These are phyloP conservation scores for Paguma larvata DNA, from an alignment of 2,797 vertebrate species.

Conservation along the genomic window DNA sequence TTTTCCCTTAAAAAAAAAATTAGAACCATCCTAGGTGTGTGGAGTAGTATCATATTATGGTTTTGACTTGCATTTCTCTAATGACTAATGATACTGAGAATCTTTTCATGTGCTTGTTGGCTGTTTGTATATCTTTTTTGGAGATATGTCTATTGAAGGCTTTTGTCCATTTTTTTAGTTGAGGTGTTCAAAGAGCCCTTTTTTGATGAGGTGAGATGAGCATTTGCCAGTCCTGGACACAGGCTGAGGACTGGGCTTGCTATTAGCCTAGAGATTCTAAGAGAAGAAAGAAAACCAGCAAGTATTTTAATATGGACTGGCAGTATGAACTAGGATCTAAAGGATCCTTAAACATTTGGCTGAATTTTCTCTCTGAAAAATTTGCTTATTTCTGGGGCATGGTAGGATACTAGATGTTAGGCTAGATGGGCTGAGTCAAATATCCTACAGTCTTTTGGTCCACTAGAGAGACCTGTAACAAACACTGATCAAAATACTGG, in stretches of 20 bases:
- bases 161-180: background rate
- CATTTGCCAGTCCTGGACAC: background rate
- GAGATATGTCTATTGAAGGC: background rate
- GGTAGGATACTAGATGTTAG: background rate
- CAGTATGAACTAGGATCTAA: background rate
- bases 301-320: background rate
- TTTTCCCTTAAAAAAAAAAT: background rate
- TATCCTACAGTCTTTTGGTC: background rate
- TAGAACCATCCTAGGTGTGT: background rate
- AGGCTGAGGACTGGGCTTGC: background rate
- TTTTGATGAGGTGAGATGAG: background rate
- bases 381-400: background rate
- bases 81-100: background rate
- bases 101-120: background rate
- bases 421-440: background rate
- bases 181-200: background rate
- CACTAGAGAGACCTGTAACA: background rate
- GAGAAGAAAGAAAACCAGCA: background rate
- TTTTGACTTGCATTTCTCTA: background rate
- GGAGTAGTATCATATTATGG: background rate
- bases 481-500: background rate
- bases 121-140: background rate
- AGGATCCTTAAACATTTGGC: background rate
- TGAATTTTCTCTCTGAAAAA: background rate
- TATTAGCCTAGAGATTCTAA: background rate